phyloP scores from a whole-genome alignment of 2,888 invertebrate species.

The Platycheirus rosarum region DNA sequence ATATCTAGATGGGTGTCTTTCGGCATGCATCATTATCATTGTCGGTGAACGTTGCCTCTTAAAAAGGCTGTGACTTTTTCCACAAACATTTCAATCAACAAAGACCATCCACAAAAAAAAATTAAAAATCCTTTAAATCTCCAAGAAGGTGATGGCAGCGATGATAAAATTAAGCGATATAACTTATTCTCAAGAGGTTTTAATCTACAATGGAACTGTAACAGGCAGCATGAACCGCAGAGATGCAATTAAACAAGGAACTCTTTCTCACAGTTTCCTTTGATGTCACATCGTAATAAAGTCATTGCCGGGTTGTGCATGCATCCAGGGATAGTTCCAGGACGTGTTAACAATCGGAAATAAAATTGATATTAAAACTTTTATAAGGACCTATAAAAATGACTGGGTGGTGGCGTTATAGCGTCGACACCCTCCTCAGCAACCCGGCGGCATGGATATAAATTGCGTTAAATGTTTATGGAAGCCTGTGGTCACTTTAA shows the following conservation, averaged over 20 bases:
- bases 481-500: slow-evolving; percentile 46
- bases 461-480: neutral
- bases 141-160: slow-evolving; percentile 49
- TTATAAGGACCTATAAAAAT: slow-evolving; percentile 57
- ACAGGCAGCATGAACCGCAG: slow-evolving; percentile 16
- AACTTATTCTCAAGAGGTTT: slow-evolving; percentile 47
- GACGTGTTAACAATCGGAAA: slow-evolving; percentile 60
- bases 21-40: slow-evolving; percentile 73
- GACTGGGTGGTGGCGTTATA: slow-evolving; percentile 54
- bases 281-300: slow-evolving; percentile 74
- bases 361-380: slow-evolving; percentile 69
- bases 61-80: slow-evolving; percentile 62
- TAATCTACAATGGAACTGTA: slow-evolving; percentile 62
- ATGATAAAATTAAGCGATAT: slow-evolving; percentile 72
- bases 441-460: neutral
- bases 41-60: slow-evolving; percentile 53
- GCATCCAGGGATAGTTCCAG: slow-evolving; percentile 47
- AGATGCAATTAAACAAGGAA: slow-evolving; percentile 62
- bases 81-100: slow-evolving; percentile 72
- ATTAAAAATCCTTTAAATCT: slow-evolving; percentile 62
- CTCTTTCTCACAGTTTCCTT: slow-evolving; percentile 69
- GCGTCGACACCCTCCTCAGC: neutral
- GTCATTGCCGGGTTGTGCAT: slow-evolving; percentile 58
- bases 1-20: slow-evolving; percentile 73
- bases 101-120: slow-evolving; percentile 36